Conservation (phyloP, 53 echinoderm and acorn worm species). For the Astropecten irregularis region DNA sequence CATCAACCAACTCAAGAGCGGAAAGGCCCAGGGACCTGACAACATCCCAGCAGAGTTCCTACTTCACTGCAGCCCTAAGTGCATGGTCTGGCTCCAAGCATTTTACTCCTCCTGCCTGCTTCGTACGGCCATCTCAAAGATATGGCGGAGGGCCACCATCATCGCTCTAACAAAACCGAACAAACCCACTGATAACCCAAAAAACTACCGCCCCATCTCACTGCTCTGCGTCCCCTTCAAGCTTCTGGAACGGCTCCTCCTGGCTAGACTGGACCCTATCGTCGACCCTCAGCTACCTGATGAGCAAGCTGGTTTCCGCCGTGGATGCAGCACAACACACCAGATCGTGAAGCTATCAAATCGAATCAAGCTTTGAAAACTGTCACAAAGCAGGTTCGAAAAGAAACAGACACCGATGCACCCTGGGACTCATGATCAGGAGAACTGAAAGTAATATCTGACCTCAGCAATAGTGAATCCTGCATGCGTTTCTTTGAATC, state of each 20-base stretch:
- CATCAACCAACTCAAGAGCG: slow-evolving; percentile 21
- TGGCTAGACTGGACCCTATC: slow-evolving; percentile 29
- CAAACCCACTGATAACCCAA: slow-evolving; percentile 48
- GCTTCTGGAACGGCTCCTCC: slow-evolving; percentile 46
- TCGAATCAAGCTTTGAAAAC: slow-evolving; percentile 25
- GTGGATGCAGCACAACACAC: not conserved
- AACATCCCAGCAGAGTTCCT: slow-evolving; percentile 40
- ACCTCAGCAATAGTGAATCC: too few species aligned
- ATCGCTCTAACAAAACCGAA: slow-evolving; percentile 59
- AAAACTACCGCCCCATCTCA: slow-evolving; percentile 63
- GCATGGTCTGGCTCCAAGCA: slow-evolving; percentile 46
- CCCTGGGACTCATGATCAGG: too few species aligned
- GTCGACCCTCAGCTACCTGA: slow-evolving; percentile 1
- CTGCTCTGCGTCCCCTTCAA: slow-evolving; percentile 57
- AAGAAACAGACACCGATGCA: too few species aligned
- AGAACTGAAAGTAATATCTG: too few species aligned
- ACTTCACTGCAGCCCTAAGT: slow-evolving; percentile 39
- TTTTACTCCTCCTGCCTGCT: slow-evolving; percentile 46
- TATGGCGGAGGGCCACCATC: slow-evolving; percentile 1
- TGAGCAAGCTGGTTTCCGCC: slow-evolving; percentile 23
- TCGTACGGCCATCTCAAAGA: not conserved
- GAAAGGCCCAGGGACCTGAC: slow-evolving; percentile 42
- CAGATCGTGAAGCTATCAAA: not conserved
- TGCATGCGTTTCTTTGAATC: too few species aligned
- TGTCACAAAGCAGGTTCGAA: slow-evolving; percentile 57